A percentile compares a stretch with the other conserved stretches of the same genome.
These are phyloP conservation scores for Drosophila paucipuncta DNA, from an alignment of 2,888 invertebrate species.

Conservation along the genomic window DNA sequence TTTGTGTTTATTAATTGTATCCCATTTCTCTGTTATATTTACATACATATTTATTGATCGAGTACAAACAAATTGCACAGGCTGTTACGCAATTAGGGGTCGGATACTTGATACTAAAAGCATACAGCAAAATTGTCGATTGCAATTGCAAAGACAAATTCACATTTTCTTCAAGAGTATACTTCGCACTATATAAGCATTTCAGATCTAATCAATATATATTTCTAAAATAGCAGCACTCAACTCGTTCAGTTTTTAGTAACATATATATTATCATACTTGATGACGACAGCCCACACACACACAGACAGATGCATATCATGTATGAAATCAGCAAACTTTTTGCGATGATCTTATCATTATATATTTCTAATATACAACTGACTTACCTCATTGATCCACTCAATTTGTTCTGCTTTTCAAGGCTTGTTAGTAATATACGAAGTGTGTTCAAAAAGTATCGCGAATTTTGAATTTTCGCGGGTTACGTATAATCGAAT, in stretches of 20 bases:
- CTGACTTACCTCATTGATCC: neutral
- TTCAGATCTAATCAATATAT: conserved; percentile 26
- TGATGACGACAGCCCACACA: conserved; percentile 35
- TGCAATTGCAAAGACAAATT: conserved; percentile 30
- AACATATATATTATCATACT: conserved; percentile 19
- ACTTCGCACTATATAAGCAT: conserved; percentile 3
- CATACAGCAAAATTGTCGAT: conserved; percentile 43
- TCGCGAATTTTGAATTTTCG: too few relatives aligned
- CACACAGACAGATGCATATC: neutral
- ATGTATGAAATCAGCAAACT: conserved; percentile 7
- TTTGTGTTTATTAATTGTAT: conserved; percentile 56
- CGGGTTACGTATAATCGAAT: too few relatives aligned
- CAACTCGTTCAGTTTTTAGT: neutral
- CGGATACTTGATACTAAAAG: conserved; percentile 22
- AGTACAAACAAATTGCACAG: conserved; percentile 52
- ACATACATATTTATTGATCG: conserved; percentile 30
- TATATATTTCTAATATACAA: neutral
- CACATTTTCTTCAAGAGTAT: conserved; percentile 4
- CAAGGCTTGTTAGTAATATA: neutral
- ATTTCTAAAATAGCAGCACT: neutral
- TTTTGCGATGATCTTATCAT: conserved; percentile 17
- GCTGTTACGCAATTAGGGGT: conserved; percentile 46
- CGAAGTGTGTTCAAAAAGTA: too few relatives aligned
- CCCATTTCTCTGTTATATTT: conserved; percentile 34
- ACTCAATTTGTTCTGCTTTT: conserved; percentile 1